phyloP scores from a whole-genome alignment of 2,888 invertebrate species.

The Nomada flava region DNA sequence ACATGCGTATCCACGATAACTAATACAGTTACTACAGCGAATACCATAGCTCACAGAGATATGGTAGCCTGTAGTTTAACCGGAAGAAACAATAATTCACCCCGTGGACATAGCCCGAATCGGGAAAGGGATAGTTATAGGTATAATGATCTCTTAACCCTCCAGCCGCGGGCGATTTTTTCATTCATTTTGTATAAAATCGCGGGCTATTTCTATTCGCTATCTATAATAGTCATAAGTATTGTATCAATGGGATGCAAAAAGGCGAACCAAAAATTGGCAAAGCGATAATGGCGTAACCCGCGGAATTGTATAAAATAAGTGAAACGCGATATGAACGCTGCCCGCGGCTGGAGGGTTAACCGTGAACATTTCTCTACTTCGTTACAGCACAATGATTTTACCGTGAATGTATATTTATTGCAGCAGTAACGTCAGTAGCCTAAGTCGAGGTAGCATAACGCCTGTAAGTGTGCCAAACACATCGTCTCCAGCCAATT shows the following conservation, averaged over 20 bases:
- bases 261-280: too few species aligned
- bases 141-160: slow-evolving; percentile 83
- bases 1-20: slow-evolving; percentile 83
- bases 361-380: slow-evolving; percentile 8
- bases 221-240: too few species aligned
- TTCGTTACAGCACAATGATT: slow-evolving; percentile 10
- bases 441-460: slow-evolving; percentile 90
- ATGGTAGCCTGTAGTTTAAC: slow-evolving; percentile 84
- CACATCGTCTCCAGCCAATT: slow-evolving; percentile 85
- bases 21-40: slow-evolving; percentile 84
- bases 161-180: too few species aligned
- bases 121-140: slow-evolving; percentile 95
- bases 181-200: too few species aligned
- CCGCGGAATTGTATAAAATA: too few species aligned
- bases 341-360: not conserved
- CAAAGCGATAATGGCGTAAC: too few species aligned
- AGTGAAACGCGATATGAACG: too few species aligned
- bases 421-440: slow-evolving; percentile 93
- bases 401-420: slow-evolving; percentile 42
- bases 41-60: slow-evolving; percentile 84
- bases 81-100: slow-evolving; percentile 88
- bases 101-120: slow-evolving; percentile 91
- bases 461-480: slow-evolving; percentile 86
- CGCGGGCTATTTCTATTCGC: too few species aligned
- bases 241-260: too few species aligned